Base-by-base conservation (phyloP, 2,113 vertebrate genomes). In the Entelurus aequoreus region DNA sequence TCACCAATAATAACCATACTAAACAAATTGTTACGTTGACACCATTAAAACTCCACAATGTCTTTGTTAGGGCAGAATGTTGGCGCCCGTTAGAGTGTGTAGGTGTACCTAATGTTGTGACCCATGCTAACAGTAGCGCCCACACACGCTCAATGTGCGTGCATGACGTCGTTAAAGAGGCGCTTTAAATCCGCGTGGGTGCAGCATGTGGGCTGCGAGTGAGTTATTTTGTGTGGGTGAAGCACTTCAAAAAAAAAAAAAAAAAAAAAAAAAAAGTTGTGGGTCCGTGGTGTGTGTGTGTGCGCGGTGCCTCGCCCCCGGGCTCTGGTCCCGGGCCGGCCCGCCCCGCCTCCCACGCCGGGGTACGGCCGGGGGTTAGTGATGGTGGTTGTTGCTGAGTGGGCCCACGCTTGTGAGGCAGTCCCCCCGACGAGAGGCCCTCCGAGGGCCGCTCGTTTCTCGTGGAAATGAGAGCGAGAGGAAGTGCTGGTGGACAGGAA, bases 91-190 rank as follows among this genome's bases (percentile, higher is more conserved):
- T 7, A 37, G 35, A 37, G 36, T 54, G 13, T 36, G 16, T 14
- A 38, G 7, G 14, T 10, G 37, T 42, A 3, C 54, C 37, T 42
- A 56, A 56, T 16, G 28, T 53, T 28, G 21, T 52, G 50, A 19
- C 1, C 50, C 51, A 53, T 6, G 28, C 28, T 56, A 40, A 56
- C 54, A 56, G 15, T 56, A 60, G 60, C 0, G 66, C 86, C 86
- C 85, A 85, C 84, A 76, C 83, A 76, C 81, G 59, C 81, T 75
- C 81, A 85, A 86, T 84, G 78, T 66, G 38, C 63, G 76, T 81
- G 68, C 77, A 87, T 88, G 88, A 86, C 87, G 85, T 85, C 84
- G 86, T 79, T 78, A 81, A 80, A 84, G 76, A 79, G 82, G 79
- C 72, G 80, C 74, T 82, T 76, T 68, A 65, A 70, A 71, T 74